Base-by-base conservation (phyloP, 2,113 vertebrate species). In the Globicephala melas region DNA sequence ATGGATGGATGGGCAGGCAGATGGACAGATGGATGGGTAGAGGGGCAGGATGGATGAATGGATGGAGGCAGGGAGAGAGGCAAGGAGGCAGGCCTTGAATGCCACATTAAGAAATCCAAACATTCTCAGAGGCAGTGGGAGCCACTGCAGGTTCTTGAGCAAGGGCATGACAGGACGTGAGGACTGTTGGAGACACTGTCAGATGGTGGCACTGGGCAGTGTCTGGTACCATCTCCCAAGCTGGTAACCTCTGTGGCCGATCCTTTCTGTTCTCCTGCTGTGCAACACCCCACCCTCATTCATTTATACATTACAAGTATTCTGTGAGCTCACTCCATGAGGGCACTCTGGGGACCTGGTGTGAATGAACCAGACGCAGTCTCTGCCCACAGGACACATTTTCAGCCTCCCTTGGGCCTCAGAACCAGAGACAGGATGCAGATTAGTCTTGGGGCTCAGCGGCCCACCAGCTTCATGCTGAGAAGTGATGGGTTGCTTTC, bases 351-450 rank as follows among this genome's bases (percentile, higher is more conserved):
- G 81, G 38, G 17, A 36, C 26, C 11, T 41, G 14, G 28, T 53
- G 6, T 79, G 36, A 79, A 26, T 41, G 50, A 86, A 92, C 4
- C 25, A 36, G 47, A 63, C 38, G 0, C 4, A 8, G 36, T n/a
- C 47, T 44, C 38, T 92, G 73, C 25, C 62, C 17, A 0, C 28
- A 90, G 55, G 33, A 21, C 58, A 58, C 1, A 7, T 17, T 85
- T n/a, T 36, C 44, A 81, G 3, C 44, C 55, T 31, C 36, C 31
- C 3, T 1, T 28, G 50, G n/a, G 58, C 67, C 12, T 2, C 12
- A 97, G 91, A 96, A 21, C 36, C 3, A 93, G 67, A 97, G 89
- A 50, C 73, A 74, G 9, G 88, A 86, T 91, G 44, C 36, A 81
- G 31, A 84, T 97, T 84, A 41, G 68, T 77, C 23, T 92, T 28